Conservation (phyloP, 2,113 vertebrate species). For the Tragulus kanchil region DNA sequence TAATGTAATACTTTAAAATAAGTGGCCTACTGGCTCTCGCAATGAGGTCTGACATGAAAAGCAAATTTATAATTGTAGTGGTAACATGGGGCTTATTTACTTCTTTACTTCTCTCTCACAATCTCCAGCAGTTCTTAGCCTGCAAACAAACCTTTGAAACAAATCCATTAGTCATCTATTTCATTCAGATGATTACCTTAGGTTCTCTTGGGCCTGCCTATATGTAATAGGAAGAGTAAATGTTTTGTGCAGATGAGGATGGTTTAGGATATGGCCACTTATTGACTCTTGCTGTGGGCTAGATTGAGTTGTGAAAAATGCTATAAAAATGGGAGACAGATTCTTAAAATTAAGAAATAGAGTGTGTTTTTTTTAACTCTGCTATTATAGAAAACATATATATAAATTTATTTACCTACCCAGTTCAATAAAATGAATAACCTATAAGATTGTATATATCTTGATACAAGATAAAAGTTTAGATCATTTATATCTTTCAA, state of each 20-base stretch:
- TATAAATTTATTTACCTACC: background rate
- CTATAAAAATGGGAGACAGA: slow-evolving; percentile 29
- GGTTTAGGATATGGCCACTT: background rate
- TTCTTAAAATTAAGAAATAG: slow-evolving; percentile 53
- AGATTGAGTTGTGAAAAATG: slow-evolving; percentile 25
- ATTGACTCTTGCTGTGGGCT: background rate
- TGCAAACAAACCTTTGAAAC: background rate
- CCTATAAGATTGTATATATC: background rate
- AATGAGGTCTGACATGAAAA: slow-evolving; percentile 23
- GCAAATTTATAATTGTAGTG: background rate
- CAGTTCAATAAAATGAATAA: background rate
- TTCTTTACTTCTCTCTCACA: background rate
- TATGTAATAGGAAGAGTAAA: background rate
- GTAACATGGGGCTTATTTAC: background rate
- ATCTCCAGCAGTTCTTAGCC: background rate
- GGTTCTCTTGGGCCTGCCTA: background rate
- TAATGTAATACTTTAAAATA: slow-evolving; percentile 12
- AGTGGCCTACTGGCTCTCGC: background rate
- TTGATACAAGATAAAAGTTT: background rate
- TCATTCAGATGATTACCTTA: background rate
- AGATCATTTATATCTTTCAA: slow-evolving; percentile 44
- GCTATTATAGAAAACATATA: background rate
- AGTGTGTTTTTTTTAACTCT: background rate
- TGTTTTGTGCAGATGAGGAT: background rate
- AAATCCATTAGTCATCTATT: background rate